phyloP scores from a whole-genome alignment of 2,888 invertebrate species.

The Cacoxenus indagator region DNA sequence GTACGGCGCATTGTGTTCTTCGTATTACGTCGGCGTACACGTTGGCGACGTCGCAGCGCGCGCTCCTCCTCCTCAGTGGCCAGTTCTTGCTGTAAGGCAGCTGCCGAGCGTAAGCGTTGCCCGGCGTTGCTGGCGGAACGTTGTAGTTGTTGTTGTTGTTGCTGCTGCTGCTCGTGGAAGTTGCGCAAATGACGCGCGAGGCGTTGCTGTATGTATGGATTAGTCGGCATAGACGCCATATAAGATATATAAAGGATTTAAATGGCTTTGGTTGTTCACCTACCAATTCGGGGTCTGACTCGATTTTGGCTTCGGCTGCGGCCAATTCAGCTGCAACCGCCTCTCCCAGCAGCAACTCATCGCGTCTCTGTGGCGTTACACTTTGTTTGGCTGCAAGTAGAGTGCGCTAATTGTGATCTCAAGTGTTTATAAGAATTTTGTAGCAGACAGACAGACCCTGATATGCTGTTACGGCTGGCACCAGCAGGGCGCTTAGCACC shows the following conservation, averaged over 20 bases:
- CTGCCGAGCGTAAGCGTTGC: too few relatives aligned
- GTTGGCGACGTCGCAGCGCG: constrained; percentile 44
- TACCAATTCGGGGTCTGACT: constrained; percentile 36
- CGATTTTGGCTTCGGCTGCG: constrained; percentile 8
- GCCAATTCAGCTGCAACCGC: background rate
- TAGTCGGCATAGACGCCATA: background rate
- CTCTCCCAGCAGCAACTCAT: background rate
- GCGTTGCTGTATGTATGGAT: constrained; percentile 29
- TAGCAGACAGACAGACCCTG: constrained; percentile 47
- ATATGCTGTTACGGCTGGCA: constrained; percentile 22
- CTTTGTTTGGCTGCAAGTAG: background rate
- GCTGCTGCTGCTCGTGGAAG: constrained; percentile 34
- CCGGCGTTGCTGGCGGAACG: background rate
- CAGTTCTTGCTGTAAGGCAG: constrained; percentile 17
- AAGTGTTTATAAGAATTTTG: background rate
- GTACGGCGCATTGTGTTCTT: constrained; percentile 33
- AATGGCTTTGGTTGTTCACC: background rate
- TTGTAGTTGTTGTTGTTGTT: background rate
- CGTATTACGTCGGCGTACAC: constrained; percentile 39
- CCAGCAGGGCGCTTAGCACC: constrained; percentile 45
- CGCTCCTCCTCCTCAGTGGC: constrained; percentile 41
- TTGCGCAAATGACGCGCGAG: constrained; percentile 35
- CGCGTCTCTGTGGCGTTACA: background rate
- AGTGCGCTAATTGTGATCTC: background rate
- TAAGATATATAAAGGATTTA: background rate